phyloP scores from a whole-genome alignment of 2,888 invertebrate species.

The Biston stratarius region DNA sequence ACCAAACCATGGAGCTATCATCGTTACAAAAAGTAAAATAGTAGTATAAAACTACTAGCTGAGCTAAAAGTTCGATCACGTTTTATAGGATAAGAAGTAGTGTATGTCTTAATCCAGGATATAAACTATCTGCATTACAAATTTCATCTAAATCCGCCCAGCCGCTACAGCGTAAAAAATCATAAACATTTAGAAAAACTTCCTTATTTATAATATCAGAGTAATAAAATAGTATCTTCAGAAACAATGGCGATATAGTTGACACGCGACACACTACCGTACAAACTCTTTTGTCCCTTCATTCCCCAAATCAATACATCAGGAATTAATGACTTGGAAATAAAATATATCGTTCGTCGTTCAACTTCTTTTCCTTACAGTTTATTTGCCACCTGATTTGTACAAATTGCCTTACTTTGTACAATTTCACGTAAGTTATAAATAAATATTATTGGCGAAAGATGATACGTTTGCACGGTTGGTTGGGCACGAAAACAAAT shows the following conservation, averaged over 20 bases:
- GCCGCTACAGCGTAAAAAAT: too few species aligned
- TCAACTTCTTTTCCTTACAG: slow-evolving; percentile 64
- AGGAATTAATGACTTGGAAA: slow-evolving; percentile 76
- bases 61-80: too few species aligned
- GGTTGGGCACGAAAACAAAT: slow-evolving; percentile 30
- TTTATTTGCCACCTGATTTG: slow-evolving; percentile 69
- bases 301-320: slow-evolving; percentile 69
- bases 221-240: background rate
- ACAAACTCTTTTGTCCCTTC: slow-evolving; percentile 41
- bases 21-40: too few species aligned
- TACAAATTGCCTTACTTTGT: slow-evolving; percentile 58
- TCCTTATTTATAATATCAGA: too few species aligned
- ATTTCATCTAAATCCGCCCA: too few species aligned
- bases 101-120: too few species aligned
- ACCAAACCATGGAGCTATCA: too few species aligned
- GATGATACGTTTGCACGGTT: slow-evolving; percentile 24
- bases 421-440: slow-evolving; percentile 44
- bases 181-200: too few species aligned
- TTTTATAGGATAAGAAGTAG: too few species aligned
- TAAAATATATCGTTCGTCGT: slow-evolving; percentile 73
- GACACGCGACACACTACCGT: slow-evolving; percentile 5
- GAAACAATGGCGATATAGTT: background rate
- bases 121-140: too few species aligned
- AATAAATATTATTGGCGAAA: slow-evolving; percentile 28
- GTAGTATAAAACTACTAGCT: too few species aligned